Base-by-base conservation (phyloP, 1,140 invertebrate genomes). In the Drosophila mojavensis region DNA sequence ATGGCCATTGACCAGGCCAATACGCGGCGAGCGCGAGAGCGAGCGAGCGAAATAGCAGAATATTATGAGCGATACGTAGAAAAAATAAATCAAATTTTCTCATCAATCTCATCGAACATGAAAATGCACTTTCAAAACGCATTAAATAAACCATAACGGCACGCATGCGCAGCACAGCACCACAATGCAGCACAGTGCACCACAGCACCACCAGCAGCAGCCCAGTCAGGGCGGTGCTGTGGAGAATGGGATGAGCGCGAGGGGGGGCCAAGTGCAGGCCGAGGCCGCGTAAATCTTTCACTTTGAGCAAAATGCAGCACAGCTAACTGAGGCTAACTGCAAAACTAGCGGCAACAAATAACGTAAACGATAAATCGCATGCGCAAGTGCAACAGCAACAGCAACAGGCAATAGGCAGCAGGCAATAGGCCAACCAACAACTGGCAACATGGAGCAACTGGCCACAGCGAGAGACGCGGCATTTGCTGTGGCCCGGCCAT, bases 121-220 rank as follows among this genome's bases (percentile, higher is more conserved):
- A 86, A 91, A 91, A 91, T 91, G 90, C 90, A 91, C 90, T 91
- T 91, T 91, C 90, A 91, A 91, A 91, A 91, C 90, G 84, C 84
- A 89, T 89, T 89, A 89, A 89, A 89, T 90, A 89, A 89, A 89
- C 84, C 84, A 89, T 89, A 89, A 89, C 84, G 84, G 84, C 84
- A 89, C 84, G 84, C 84, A 89, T 89, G 85, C 83, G 84, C 70
- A 30, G 39, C 68, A 60, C 39, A 59, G 74, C 43, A 58, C 47
- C 69, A 64, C 64, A 30, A 6, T 55, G 48, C 41, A 71, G 58
- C 9, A 54, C 11, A 43, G 15, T 24, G 20, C 39, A 66, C 10
- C 6, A 15, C 70, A 30, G 36, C 17, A 43, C 11, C 50, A 41
- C 11, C 70, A 30, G 36, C 17, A 43, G n/a, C 50, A 41, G 13